A percentile compares a stretch with the other conserved stretches of the same genome.
These are phyloP conservation scores for Sinopyrophorus schimmeli DNA, from an alignment of 2,888 invertebrate genomes.

Conservation along the genomic window DNA sequence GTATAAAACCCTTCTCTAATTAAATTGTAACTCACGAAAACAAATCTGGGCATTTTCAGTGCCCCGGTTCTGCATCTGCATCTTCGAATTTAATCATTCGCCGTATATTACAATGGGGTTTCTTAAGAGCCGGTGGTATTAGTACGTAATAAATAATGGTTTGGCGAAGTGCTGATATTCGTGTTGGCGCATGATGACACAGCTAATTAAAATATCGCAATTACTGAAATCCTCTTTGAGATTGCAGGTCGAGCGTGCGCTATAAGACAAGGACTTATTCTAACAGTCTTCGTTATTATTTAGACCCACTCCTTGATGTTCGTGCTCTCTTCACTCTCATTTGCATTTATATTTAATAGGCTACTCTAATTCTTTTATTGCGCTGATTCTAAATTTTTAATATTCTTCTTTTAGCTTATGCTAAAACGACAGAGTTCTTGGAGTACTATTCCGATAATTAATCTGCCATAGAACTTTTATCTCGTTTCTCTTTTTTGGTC, in stretches of 20 bases:
- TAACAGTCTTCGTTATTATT: slow-evolving; percentile 28
- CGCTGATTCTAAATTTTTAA: slow-evolving; percentile 17
- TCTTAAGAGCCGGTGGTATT: slow-evolving; percentile 21
- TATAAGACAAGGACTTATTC: slow-evolving; percentile 26
- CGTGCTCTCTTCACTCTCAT: slow-evolving; percentile 32
- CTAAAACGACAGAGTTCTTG: slow-evolving; percentile 14
- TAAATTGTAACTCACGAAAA: too few relatives aligned
- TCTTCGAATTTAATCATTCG: slow-evolving; percentile 16
- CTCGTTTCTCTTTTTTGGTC: too few relatives aligned
- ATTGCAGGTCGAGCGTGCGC: slow-evolving; percentile 33
- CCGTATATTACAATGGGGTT: slow-evolving; percentile 19
- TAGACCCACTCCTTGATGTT: slow-evolving; percentile 24
- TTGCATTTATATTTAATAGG: slow-evolving; percentile 41
- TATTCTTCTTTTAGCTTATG: slow-evolving; percentile 16
- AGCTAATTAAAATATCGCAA: slow-evolving; percentile 50
- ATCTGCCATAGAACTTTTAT: slow-evolving; percentile 1
- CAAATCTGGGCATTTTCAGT: too few relatives aligned
- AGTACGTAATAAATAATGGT: slow-evolving; percentile 27
- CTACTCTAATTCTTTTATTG: slow-evolving; percentile 28
- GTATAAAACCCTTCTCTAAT: too few relatives aligned
- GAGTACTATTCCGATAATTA: slow-evolving; percentile 13
- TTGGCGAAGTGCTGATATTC: slow-evolving; percentile 35
- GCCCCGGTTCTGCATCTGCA: slow-evolving; percentile 26
- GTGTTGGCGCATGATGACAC: slow-evolving; percentile 46
- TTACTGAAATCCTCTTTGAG: slow-evolving; percentile 44